Conservation (phyloP, 23 tunicate genomes). For the Halocynthia aurantium region DNA sequence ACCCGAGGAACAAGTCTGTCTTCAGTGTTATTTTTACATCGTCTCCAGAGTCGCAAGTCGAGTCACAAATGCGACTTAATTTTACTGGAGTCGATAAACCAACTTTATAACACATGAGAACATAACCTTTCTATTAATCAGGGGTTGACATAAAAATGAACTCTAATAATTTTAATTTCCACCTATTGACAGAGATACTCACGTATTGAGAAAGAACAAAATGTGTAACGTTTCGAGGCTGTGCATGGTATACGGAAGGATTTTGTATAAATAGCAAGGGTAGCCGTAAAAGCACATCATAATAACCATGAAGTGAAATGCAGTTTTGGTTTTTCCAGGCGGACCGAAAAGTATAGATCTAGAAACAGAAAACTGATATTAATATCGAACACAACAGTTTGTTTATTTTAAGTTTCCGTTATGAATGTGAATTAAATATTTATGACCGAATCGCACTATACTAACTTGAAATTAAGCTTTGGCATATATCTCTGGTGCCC, state of each 20-base stretch:
- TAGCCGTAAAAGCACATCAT: conserved; percentile 76
- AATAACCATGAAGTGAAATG: conserved; percentile 66
- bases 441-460: neutral
- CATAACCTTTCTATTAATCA: neutral
- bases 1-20: too few relatives aligned
- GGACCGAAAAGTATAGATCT: conserved; percentile 95
- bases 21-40: too few relatives aligned
- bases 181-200: conserved; percentile 18
- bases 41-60: too few relatives aligned
- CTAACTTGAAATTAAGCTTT: conserved; percentile 12
- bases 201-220: conserved; percentile 70
- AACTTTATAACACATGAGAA: neutral
- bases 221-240: conserved; percentile 63
- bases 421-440: neutral
- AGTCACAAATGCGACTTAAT: too few relatives aligned
- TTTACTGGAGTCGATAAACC: neutral
- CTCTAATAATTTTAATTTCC: neutral
- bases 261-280: conserved; percentile 80
- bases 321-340: conserved; percentile 84
- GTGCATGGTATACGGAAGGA: conserved; percentile 60
- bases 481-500: conserved; percentile 8
- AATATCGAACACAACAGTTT: neutral
- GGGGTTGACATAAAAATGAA: neutral
- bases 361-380: conserved; percentile 2
- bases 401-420: neutral